phyloP scores from a whole-genome alignment of 2,113 vertebrate genomes.

The Austrofundulus limnaeus region DNA sequence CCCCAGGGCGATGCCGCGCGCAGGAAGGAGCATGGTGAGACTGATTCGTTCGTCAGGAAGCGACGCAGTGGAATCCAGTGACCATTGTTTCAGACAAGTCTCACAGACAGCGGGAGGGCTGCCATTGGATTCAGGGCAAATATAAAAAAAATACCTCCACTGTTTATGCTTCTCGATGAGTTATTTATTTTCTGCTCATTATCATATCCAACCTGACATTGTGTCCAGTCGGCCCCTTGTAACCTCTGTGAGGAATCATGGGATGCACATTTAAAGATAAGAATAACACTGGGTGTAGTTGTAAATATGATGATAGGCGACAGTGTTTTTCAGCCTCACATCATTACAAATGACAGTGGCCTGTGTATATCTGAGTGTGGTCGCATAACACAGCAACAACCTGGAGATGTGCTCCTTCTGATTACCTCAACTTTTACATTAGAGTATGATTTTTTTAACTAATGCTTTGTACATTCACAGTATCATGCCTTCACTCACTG shows the following conservation, averaged over 20 bases:
- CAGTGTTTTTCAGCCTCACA: slow-evolving; percentile 66
- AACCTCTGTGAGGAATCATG: slow-evolving; percentile 70
- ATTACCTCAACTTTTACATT: slow-evolving; percentile 57
- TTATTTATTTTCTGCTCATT: slow-evolving; percentile 76
- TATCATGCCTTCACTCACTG: slow-evolving; percentile 46
- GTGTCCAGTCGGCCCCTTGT: slow-evolving; percentile 68
- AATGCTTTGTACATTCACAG: slow-evolving; percentile 36
- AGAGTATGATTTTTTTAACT: slow-evolving; percentile 48
- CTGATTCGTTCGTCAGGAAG: slow-evolving; percentile 68
- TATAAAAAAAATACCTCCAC: slow-evolving; percentile 44
- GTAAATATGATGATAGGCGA: slow-evolving; percentile 77
- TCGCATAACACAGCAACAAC: slow-evolving; percentile 45
- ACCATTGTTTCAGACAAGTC: slow-evolving; percentile 67
- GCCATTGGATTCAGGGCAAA: slow-evolving; percentile 73
- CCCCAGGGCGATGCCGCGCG: slow-evolving; percentile 60
- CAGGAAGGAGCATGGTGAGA: slow-evolving; percentile 53
- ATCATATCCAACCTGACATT: slow-evolving; percentile 79
- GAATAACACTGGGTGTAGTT: slow-evolving; percentile 50
- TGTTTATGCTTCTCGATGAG: slow-evolving; percentile 71
- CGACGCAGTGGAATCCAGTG: slow-evolving; percentile 56
- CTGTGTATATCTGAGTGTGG: slow-evolving; percentile 57
- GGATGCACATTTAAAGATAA: slow-evolving; percentile 70
- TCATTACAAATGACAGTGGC: slow-evolving; percentile 70
- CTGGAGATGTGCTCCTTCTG: slow-evolving; percentile 60
- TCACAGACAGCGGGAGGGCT: slow-evolving; percentile 55